Percentiles rank a stretch among this genome's conserved stretches.
Conservation (phyloP, 2,888 invertebrate species). For the Acleris emargana region DNA sequence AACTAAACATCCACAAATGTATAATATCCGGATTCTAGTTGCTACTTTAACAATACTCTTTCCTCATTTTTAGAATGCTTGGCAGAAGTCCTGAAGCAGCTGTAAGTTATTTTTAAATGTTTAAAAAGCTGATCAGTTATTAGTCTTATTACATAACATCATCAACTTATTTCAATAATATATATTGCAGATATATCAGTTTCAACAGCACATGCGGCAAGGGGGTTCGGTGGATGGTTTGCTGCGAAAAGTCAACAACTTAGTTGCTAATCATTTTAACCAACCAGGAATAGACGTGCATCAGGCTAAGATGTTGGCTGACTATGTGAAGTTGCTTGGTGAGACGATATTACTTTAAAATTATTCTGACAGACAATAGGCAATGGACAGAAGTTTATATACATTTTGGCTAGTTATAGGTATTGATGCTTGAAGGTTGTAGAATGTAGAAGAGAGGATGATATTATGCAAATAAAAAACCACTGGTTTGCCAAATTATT, state of each 20-base stretch:
- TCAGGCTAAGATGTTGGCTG: slow-evolving; percentile 69
- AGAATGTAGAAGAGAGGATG: no score
- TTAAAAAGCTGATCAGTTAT: background rate
- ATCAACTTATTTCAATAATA: background rate
- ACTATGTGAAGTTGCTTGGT: slow-evolving; percentile 81
- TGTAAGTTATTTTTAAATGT: slow-evolving; percentile 68
- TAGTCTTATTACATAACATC: slow-evolving; percentile 4
- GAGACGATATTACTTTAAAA: slow-evolving; percentile 24
- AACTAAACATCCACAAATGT: no score
- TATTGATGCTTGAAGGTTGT: no score
- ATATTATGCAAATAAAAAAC: no score
- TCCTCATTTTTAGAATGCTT: slow-evolving; percentile 81
- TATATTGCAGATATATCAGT: slow-evolving; percentile 65
- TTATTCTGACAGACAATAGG: no score
- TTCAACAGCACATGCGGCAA: slow-evolving; percentile 66
- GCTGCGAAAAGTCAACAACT: slow-evolving; percentile 68
- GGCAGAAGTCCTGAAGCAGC: slow-evolving; percentile 87
- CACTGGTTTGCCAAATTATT: no score
- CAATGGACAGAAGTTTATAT: no score
- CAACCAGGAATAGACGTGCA: slow-evolving; percentile 71
- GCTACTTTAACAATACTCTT: background rate
- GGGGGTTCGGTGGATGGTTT: slow-evolving; percentile 67
- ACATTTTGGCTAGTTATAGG: no score
- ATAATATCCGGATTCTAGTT: background rate
- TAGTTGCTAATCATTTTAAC: slow-evolving; percentile 78